phyloP scores from a whole-genome alignment of 2,888 invertebrate species.

The Stratiomys singularior region DNA sequence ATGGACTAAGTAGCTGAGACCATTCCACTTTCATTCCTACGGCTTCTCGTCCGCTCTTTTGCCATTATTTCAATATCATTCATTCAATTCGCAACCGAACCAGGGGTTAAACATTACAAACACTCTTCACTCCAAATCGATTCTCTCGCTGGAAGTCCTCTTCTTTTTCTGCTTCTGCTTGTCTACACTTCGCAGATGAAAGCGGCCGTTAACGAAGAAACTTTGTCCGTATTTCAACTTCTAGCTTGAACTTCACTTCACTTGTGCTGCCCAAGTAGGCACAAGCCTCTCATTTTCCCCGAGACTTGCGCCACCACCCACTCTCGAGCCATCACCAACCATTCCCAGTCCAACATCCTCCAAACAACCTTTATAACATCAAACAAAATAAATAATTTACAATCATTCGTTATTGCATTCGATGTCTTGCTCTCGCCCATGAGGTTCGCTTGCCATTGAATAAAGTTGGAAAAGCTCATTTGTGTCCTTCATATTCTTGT shows the following conservation, averaged over 20 bases:
- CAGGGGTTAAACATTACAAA: constrained; percentile 6
- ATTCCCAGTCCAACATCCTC: background rate
- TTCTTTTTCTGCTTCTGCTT: background rate
- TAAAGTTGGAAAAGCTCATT: constrained; percentile 23
- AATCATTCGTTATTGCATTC: constrained; percentile 44
- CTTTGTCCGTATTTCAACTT: constrained; percentile 39
- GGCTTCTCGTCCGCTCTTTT: background rate
- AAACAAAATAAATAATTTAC: constrained; percentile 46
- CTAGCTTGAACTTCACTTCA: constrained; percentile 11
- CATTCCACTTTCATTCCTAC: background rate
- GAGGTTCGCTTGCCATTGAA: background rate
- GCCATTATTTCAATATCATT: background rate
- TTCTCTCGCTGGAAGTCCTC: background rate
- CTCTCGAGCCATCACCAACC: background rate
- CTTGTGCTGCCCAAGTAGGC: constrained; percentile 6
- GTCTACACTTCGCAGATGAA: constrained; percentile 4
- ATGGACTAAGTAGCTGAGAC: background rate
- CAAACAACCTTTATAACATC: constrained; percentile 35
- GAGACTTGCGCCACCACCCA: no score
- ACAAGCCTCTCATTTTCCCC: constrained; percentile 8
- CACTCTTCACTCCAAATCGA: background rate
- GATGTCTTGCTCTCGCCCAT: constrained; percentile 6
- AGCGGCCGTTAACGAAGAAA: constrained; percentile 37
- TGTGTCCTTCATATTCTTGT: constrained; percentile 43
- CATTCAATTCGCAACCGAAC: background rate